Evolutionary conservation across 2,113 vertebrate genomes (phyloP).

Genomic region (Todiramphus saurophagus): DNA sequence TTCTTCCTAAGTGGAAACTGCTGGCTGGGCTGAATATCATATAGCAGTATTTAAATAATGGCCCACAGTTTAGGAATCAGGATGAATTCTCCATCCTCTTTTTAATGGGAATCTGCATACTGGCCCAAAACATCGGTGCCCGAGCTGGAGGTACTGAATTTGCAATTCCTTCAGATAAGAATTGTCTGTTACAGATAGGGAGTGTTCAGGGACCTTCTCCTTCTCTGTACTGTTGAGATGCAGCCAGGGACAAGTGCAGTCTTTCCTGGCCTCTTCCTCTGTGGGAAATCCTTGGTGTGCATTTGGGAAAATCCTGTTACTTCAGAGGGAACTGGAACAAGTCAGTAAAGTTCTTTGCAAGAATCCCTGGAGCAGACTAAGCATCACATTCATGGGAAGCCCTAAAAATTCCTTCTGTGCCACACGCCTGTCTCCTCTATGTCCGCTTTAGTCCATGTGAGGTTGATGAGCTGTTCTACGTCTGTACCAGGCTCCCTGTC

Average conservation of each 20-base stretch:
- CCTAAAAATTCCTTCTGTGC: not conserved
- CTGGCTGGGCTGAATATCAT: not conserved
- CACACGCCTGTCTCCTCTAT: not conserved
- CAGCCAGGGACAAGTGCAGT: not conserved
- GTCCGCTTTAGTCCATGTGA: not conserved
- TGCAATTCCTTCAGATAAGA: not conserved
- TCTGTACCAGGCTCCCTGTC: not conserved
- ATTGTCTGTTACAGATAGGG: not conserved
- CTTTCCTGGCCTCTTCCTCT: not conserved
- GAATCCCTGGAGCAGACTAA: not conserved
- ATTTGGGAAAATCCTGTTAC: not conserved
- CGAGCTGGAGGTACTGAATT: not conserved
- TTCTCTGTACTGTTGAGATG: not conserved
- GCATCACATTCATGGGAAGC: not conserved
- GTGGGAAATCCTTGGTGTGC: not conserved
- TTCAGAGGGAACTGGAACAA: not conserved
- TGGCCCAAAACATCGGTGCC: not conserved
- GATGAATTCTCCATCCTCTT: not conserved
- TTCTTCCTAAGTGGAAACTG: constrained; percentile 12
- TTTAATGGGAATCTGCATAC: not conserved
- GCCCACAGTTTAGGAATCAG: not conserved
- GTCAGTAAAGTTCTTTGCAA: not conserved
- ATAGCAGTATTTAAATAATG: not conserved
- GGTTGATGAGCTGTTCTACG: not conserved
- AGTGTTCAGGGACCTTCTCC: not conserved